phyloP scores from a whole-genome alignment of 2,797 vertebrate species.

The Schizopygopsis malacanthus region DNA sequence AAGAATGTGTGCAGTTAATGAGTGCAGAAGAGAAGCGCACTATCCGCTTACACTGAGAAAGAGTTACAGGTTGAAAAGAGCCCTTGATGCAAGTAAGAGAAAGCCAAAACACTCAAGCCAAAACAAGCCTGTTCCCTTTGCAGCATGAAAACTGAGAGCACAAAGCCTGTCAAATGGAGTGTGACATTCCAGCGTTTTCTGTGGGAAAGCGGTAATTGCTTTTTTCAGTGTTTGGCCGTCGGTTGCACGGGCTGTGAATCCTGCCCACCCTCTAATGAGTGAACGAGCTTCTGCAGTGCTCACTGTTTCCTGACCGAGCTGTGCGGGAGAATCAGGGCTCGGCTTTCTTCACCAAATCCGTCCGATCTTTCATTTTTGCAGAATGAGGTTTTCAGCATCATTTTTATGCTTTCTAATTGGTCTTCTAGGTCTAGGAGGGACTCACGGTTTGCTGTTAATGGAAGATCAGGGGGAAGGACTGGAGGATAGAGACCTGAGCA shows the following conservation, averaged over 20 bases:
- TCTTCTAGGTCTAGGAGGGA: slow-evolving; percentile 45
- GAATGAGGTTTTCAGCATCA: slow-evolving; percentile 44
- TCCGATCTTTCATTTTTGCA: slow-evolving; percentile 7
- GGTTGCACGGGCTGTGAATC: slow-evolving; percentile 46
- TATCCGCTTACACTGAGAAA: slow-evolving; percentile 12
- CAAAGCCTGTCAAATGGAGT: slow-evolving; percentile 69
- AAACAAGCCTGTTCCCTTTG: slow-evolving; percentile 56
- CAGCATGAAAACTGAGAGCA: slow-evolving; percentile 42
- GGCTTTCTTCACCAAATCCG: slow-evolving; percentile 6
- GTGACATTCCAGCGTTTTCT: slow-evolving; percentile 75
- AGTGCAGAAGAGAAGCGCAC: not conserved
- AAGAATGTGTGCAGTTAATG: slow-evolving; percentile 1
- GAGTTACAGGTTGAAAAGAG: slow-evolving; percentile 39
- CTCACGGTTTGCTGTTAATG: slow-evolving; percentile 49
- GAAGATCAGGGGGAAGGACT: slow-evolving; percentile 57
- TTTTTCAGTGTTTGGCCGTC: slow-evolving; percentile 64
- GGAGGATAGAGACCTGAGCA: slow-evolving; percentile 61
- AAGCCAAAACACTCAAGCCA: slow-evolving; percentile 56
- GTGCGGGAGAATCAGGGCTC: slow-evolving; percentile 27
- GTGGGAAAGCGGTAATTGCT: slow-evolving; percentile 69
- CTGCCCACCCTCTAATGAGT: slow-evolving; percentile 69
- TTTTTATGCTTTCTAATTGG: slow-evolving; percentile 32
- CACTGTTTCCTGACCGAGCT: slow-evolving; percentile 56
- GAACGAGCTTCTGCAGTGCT: slow-evolving; percentile 59
- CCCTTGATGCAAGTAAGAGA: slow-evolving; percentile 31